Evolutionary conservation across 2,888 invertebrate species (phyloP).

Genomic region (Tyria jacobaeae): DNA sequence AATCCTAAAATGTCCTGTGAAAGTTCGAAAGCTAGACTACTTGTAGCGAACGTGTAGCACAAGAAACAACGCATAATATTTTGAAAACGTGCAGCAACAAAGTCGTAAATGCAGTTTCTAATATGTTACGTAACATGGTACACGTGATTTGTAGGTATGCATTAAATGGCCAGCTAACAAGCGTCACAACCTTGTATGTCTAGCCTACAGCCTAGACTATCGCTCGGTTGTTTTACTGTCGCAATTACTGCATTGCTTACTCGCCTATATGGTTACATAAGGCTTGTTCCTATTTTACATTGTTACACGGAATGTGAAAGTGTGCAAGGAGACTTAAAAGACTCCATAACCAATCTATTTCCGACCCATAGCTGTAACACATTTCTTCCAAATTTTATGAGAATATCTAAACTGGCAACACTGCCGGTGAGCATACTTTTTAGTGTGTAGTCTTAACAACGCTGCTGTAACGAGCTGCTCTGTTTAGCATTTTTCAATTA

Average conservation of each 20-base stretch:
- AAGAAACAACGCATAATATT: neutral
- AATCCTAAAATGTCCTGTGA: neutral
- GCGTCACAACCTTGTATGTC: conserved; percentile 42
- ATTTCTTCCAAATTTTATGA: too few relatives aligned
- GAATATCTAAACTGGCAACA: too few relatives aligned
- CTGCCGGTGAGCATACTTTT: too few relatives aligned
- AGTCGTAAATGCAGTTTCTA: neutral
- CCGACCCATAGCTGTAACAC: too few relatives aligned
- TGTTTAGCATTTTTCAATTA: too few relatives aligned
- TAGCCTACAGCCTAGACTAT: conserved; percentile 45
- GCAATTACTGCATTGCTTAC: conserved; percentile 45
- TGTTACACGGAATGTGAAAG: neutral
- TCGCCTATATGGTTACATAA: neutral
- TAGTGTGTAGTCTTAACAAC: too few relatives aligned
- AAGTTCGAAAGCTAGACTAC: neutral
- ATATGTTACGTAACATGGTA: neutral
- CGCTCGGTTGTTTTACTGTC: conserved; percentile 35
- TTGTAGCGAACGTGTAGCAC: neutral
- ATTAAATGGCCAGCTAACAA: conserved; percentile 10
- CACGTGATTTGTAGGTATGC: conserved; percentile 1
- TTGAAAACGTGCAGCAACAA: neutral
- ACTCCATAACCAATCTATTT: too few relatives aligned
- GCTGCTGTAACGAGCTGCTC: too few relatives aligned
- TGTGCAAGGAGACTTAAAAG: too few relatives aligned
- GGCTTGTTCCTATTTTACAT: neutral